These are phyloP conservation scores for Oryzias curvinotus DNA, from an alignment of 2,113 vertebrate species.

Conservation along the genomic window DNA sequence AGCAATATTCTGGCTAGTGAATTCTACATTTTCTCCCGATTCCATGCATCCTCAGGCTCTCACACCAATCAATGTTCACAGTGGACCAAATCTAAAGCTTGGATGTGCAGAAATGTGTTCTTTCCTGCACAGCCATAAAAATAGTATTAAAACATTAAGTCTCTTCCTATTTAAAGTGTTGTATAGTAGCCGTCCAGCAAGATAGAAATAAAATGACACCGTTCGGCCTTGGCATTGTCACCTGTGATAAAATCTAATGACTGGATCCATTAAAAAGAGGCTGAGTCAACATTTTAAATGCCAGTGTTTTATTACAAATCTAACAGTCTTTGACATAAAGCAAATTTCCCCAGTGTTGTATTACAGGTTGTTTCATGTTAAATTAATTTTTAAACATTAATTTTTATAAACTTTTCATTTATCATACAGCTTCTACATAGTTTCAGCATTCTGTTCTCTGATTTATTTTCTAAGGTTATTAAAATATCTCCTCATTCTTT, in stretches of 20 bases:
- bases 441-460: too few relatives aligned
- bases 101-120: not conserved
- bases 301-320: slow-evolving; percentile 26
- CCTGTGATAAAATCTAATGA: slow-evolving; percentile 42
- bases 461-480: too few relatives aligned
- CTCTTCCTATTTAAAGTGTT: not conserved
- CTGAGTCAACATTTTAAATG: slow-evolving; percentile 51
- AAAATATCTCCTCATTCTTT: too few relatives aligned
- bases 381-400: not conserved
- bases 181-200: slow-evolving; percentile 19
- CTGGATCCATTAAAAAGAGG: slow-evolving; percentile 34
- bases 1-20: too few relatives aligned
- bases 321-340: slow-evolving; percentile 13
- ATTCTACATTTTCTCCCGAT: too few relatives aligned
- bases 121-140: slow-evolving; percentile 5
- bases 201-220: not conserved
- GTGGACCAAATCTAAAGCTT: too few relatives aligned
- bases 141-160: not conserved
- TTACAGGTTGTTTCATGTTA: not conserved
- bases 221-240: slow-evolving; percentile 32
- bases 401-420: too few relatives aligned
- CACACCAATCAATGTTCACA: too few relatives aligned
- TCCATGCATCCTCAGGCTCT: too few relatives aligned
- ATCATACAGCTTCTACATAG: too few relatives aligned
- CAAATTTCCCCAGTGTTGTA: slow-evolving; percentile 2